phyloP scores from a whole-genome alignment of 30 jellyfish, hydroid and myxozoan species.

The Aurelia sp. region DNA sequence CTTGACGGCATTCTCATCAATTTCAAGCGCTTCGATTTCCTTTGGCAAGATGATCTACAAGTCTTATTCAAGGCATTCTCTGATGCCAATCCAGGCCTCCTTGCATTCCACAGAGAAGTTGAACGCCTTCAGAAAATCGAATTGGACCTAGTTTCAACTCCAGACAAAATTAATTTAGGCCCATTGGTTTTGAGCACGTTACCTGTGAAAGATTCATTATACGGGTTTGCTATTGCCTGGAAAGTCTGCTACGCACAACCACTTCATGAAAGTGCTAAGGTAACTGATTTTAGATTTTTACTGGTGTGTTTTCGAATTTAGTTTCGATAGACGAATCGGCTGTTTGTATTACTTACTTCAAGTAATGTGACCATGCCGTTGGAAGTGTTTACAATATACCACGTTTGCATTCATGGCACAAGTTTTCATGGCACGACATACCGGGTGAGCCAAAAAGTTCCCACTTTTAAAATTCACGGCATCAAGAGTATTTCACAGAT shows the following conservation, averaged over 20 bases:
- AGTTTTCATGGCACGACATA: too few relatives aligned
- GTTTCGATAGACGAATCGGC: too few relatives aligned
- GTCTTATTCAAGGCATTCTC: slow-evolving; percentile 66
- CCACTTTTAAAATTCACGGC: too few relatives aligned
- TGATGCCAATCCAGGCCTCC: slow-evolving; percentile 74
- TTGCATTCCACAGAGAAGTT: slow-evolving; percentile 76
- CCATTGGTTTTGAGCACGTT: slow-evolving; percentile 56
- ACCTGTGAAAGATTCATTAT: slow-evolving; percentile 77
- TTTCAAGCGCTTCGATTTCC: slow-evolving; percentile 75
- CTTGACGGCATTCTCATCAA: slow-evolving; percentile 49
- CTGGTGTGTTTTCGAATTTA: too few relatives aligned
- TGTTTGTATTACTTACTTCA: too few relatives aligned
- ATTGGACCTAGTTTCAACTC: slow-evolving; percentile 44
- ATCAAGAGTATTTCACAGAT: too few relatives aligned
- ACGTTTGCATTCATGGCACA: too few relatives aligned
- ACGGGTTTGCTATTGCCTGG: slow-evolving; percentile 88
- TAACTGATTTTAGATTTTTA: neutral
- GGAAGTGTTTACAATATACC: too few relatives aligned
- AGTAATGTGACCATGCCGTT: too few relatives aligned
- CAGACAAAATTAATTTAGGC: slow-evolving; percentile 59
- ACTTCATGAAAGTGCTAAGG: slow-evolving; percentile 84
- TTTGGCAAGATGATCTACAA: slow-evolving; percentile 84
- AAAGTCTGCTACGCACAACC: slow-evolving; percentile 83
- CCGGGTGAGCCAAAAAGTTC: too few relatives aligned
- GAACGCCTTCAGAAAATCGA: slow-evolving; percentile 73